Base-by-base conservation (phyloP, 2,113 vertebrate species). In the Noturus placidus region DNA sequence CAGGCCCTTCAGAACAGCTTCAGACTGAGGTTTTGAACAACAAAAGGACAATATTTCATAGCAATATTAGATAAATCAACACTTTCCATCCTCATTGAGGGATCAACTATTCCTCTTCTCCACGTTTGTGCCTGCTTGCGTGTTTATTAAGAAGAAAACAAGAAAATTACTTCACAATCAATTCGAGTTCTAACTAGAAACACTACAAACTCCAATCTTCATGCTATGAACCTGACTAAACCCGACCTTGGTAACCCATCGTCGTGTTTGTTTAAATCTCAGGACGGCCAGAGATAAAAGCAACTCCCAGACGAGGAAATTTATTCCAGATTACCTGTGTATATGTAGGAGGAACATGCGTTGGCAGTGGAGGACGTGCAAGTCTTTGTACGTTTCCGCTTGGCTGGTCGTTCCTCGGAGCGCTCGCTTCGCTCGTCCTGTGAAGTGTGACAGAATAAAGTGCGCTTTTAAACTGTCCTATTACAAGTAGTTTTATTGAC, bases 391-490 rank as follows among this genome's bases (percentile, higher is more conserved):
- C 61, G 17, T 79, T 91, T 22, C 38, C 27, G 33, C 42, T 89
- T n/a, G 91, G 10, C 8, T 74, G 84, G 6, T 0, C 15, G 13
- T 74, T 91, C 8, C 27, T 25, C n/a, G 74, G 57, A 59, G 38
- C 76, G 30, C 69, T 91, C 33, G 85, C 10, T 86, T 84, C 88
- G 1, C 20, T 35, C 59, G 92, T 74, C 89, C 95, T 96, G 87
- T 50, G 25, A 81, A 78, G 38, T 70, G 57, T 2, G 77, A 69
- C 38, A 13, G 46, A 50, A 50, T 50, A 50, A 10, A 50, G 46
- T 1, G 9, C 8, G 8, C 46, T 50, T 50, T 10, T 50, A 10
- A 50, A 50, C 9, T 10, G 46, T 50, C 46, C 46, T 10, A 15
- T n/a, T 30, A 30, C 15, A 30, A 63, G 11, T 52, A 52, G 0